Evolutionary conservation across 2,113 vertebrate genomes (phyloP), one percentile per base, ranked within the genome.

Genomic region (Gobio gobio): DNA sequence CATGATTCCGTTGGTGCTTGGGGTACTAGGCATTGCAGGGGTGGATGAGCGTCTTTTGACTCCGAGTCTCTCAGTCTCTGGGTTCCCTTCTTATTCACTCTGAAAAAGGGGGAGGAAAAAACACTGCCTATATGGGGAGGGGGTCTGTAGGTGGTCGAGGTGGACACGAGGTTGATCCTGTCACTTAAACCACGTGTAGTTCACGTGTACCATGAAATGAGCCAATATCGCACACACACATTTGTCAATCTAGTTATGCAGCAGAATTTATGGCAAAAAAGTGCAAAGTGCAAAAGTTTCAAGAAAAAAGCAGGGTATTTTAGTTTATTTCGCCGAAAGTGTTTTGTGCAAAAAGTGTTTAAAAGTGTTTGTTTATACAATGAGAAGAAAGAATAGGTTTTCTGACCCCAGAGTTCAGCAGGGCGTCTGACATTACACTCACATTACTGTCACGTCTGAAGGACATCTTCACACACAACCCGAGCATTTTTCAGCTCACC

Each of bases 41-140:
- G 26, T 73, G 24, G 61, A 54, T 70, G 68, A 66, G 78, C 4
- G 85, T 74, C 22, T 22, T 18, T 61, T 7, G 81, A 58, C 33
- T 66, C 83, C 78, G 73, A 84, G 74, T 6, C 10, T 83, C 86
- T 51, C 66, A 2, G 54, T 73, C 72, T 73, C 33, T 40, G 24
- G 70, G 64, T 76, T 79, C 61, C 86, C 6, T 90, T 94, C 90
- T 95, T 95, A 95, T 95, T 88, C 90, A 88, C 87, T 90, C 80
- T 51, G 49, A 1, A 4, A 33, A 58, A 87, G 78, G 87, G 54
- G 43, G 70, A 79, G 89, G 88, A 20, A 58, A 36, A 29, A 5
- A 68, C 22, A 51, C 66, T 51, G 2, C 26, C 13, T 54, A 0
- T 54, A 0, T 54, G 83, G 76, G 68, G 54, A 22, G 40, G 70